Evolutionary conservation across 1,140 invertebrate genomes (phyloP).

Genomic region (Stegodyphus dumicola): DNA sequence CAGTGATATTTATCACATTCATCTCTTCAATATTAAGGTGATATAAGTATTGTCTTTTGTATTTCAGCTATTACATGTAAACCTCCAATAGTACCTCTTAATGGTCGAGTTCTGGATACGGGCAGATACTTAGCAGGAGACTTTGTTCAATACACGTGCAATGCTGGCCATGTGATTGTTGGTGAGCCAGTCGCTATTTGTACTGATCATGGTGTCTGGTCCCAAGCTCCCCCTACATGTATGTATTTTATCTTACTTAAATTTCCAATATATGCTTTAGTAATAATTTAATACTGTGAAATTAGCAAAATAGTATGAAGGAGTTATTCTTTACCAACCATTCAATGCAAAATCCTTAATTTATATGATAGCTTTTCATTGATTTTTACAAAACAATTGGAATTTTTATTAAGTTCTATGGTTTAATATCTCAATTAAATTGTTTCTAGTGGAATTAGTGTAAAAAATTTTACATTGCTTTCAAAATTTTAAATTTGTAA

Average conservation of each 20-base stretch:
- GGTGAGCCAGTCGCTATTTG: slow-evolving; percentile 84
- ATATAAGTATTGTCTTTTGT: too few species aligned
- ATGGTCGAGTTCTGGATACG: slow-evolving; percentile 76
- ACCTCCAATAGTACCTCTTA: slow-evolving; percentile 77
- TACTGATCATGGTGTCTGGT: slow-evolving; percentile 87
- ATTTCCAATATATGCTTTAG: neutral
- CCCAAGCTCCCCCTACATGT: slow-evolving; percentile 85
- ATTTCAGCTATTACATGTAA: slow-evolving; percentile 82
- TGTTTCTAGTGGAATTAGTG: too few species aligned
- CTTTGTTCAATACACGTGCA: slow-evolving; percentile 82
- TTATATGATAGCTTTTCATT: neutral
- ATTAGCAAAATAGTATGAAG: too few species aligned
- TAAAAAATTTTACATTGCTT: too few species aligned
- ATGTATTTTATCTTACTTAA: slow-evolving; percentile 66
- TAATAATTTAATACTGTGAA: neutral
- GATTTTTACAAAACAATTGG: too few species aligned
- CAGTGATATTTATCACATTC: too few species aligned
- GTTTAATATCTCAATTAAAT: too few species aligned
- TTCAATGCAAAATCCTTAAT: too few species aligned
- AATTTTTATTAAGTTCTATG: too few species aligned
- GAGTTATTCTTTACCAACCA: too few species aligned
- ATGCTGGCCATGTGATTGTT: slow-evolving; percentile 77
- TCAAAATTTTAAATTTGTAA: too few species aligned
- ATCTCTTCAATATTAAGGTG: too few species aligned
- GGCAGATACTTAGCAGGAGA: slow-evolving; percentile 73